A percentile compares a stretch with the other conserved stretches of the same genome.
phyloP scores from a whole-genome alignment of 2,888 invertebrate genomes.

The Spodoptera littoralis region DNA sequence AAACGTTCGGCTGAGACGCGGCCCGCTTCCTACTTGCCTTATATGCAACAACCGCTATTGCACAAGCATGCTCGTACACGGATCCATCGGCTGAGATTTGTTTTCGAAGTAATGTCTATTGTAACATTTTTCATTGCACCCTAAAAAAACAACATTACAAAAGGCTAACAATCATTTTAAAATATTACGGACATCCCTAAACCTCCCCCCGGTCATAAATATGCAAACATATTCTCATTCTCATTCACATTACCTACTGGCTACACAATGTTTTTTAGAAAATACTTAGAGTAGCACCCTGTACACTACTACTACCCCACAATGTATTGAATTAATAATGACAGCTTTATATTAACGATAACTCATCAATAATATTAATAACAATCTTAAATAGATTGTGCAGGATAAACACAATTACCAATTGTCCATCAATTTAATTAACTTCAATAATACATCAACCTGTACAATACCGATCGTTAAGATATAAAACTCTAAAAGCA shows the following conservation, averaged over 20 bases:
- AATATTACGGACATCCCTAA: constrained; percentile 26
- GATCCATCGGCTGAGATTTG: constrained; percentile 49
- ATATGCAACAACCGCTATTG: constrained; percentile 75
- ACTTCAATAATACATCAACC: constrained; percentile 24
- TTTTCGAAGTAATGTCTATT: constrained; percentile 45
- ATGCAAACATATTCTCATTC: constrained; percentile 33
- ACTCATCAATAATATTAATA: constrained; percentile 6
- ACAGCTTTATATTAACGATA: constrained; percentile 1
- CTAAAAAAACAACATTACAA: constrained; percentile 18
- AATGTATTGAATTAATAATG: neutral
- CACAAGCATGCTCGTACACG: constrained; percentile 59
- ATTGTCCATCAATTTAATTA: constrained; percentile 20
- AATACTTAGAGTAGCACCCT: neutral
- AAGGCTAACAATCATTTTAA: constrained; percentile 11
- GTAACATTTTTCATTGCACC: constrained; percentile 27
- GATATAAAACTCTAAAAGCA: constrained; percentile 27
- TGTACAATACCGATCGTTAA: constrained; percentile 27
- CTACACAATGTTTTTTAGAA: constrained; percentile 7
- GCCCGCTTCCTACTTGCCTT: constrained; percentile 81
- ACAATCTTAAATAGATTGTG: neutral
- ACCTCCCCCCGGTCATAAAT: constrained; percentile 29
- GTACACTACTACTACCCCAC: neutral
- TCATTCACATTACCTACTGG: constrained; percentile 7
- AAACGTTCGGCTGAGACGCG: constrained; percentile 70
- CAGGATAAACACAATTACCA: constrained; percentile 4